phyloP scores from a whole-genome alignment of 2,113 vertebrate species.

The Serinus canaria region DNA sequence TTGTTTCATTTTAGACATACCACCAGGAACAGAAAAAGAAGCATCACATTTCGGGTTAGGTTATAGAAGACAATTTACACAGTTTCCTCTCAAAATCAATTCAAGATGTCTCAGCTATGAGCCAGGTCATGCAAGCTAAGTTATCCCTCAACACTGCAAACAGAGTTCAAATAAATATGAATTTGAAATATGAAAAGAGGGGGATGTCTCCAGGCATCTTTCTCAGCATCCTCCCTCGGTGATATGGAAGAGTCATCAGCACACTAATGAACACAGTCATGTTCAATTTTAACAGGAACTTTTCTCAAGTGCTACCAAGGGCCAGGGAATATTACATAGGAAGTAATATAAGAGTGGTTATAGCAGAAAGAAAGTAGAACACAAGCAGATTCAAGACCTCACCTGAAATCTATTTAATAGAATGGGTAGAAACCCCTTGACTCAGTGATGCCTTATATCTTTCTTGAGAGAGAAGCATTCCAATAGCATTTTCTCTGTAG shows the following conservation, averaged over 20 bases:
- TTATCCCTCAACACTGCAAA: background rate
- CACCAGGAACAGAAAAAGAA: background rate
- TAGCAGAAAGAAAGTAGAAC: background rate
- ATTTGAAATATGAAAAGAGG: background rate
- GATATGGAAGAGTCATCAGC: background rate
- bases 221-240: background rate
- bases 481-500: background rate
- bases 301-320: background rate
- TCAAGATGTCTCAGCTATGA: background rate
- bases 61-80: background rate
- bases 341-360: background rate
- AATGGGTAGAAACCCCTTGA: background rate
- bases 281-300: background rate
- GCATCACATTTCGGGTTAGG: background rate
- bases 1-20: constrained; percentile 3
- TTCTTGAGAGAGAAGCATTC: background rate
- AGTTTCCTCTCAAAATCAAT: background rate
- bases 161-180: background rate
- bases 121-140: background rate
- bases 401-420: background rate
- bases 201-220: background rate
- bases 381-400: background rate
- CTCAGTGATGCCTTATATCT: background rate
- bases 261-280: background rate
- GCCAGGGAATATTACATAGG: background rate